A percentile compares a stretch with the other conserved stretches of the same genome.
These are phyloP conservation scores for Ectobius pallidus DNA, from an alignment of 2,888 invertebrate genomes.

Conservation along the genomic window DNA sequence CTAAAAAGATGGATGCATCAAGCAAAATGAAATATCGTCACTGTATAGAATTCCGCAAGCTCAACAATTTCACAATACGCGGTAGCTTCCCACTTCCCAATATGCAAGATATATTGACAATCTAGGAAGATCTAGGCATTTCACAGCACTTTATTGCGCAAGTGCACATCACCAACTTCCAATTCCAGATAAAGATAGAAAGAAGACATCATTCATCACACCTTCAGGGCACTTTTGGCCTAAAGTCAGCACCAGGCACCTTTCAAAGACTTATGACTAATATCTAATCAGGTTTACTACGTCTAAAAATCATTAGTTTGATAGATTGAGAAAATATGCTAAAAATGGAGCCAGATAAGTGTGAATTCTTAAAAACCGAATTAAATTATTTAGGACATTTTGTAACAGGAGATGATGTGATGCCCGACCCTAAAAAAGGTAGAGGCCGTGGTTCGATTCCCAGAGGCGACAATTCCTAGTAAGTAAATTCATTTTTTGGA, in stretches of 20 bases:
- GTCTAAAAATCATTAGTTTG: conserved; percentile 45
- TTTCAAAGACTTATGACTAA: conserved; percentile 15
- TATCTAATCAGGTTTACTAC: conserved; percentile 29
- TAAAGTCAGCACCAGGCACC: conserved; percentile 3
- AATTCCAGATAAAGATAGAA: not conserved
- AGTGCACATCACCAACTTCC: not conserved
- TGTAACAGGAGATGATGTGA: not conserved
- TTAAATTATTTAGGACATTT: conserved; percentile 22
- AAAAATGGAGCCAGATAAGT: conserved; percentile 3
- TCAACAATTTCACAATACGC: not conserved
- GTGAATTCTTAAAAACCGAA: not conserved
- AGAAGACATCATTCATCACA: not conserved
- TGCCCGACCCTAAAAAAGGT: conserved; percentile 22
- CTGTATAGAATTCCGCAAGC: not conserved
- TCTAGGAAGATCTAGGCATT: not conserved
- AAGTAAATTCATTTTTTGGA: conserved; percentile 21
- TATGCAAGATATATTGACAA: not conserved
- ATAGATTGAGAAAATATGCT: conserved; percentile 16
- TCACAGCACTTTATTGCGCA: not conserved
- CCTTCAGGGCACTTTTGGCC: not conserved
- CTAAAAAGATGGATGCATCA: not conserved
- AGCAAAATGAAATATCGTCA: not conserved
- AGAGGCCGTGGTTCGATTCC: not conserved
- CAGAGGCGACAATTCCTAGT: not conserved
- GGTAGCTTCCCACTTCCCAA: not conserved